A percentile compares a stretch with the other conserved stretches of the same genome.
phyloP scores from a whole-genome alignment of 2,888 invertebrate genomes.

The Dynastes hyllus region DNA sequence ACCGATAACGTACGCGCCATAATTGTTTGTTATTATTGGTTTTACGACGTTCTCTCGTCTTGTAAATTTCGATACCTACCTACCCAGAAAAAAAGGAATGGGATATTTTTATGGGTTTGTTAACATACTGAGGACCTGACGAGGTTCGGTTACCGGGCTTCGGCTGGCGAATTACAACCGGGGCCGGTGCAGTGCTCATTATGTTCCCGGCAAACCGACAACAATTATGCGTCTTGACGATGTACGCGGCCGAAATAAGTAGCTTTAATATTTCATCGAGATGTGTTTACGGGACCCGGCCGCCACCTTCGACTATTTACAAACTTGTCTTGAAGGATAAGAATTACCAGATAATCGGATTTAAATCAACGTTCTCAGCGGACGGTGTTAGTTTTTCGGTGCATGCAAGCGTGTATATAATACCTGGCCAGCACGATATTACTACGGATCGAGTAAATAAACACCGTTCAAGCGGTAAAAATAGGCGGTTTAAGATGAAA shows the following conservation, averaged over 20 bases:
- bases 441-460: constrained; percentile 20
- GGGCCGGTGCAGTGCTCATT: background rate
- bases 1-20: background rate
- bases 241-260: background rate
- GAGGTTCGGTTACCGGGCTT: constrained; percentile 22
- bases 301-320: constrained; percentile 1
- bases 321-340: constrained; percentile 15
- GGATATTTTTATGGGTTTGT: constrained; percentile 36
- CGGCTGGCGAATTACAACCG: background rate
- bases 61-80: constrained; percentile 14
- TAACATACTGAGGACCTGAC: constrained; percentile 20
- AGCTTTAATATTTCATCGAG: constrained; percentile 30
- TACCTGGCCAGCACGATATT: background rate
- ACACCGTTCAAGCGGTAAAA: background rate
- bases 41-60: background rate
- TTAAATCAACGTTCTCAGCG: constrained; percentile 15
- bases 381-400: background rate
- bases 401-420: background rate
- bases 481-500: too few relatives aligned
- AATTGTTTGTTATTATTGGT: constrained; percentile 11
- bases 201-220: background rate
- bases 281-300: constrained; percentile 24
- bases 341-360: constrained; percentile 36
- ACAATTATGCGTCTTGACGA: background rate
- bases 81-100: constrained; percentile 5